A percentile compares a stretch with the other conserved stretches of the same genome.
phyloP scores from a whole-genome alignment of 2,113 vertebrate species.

The Ictalurus furcatus region DNA sequence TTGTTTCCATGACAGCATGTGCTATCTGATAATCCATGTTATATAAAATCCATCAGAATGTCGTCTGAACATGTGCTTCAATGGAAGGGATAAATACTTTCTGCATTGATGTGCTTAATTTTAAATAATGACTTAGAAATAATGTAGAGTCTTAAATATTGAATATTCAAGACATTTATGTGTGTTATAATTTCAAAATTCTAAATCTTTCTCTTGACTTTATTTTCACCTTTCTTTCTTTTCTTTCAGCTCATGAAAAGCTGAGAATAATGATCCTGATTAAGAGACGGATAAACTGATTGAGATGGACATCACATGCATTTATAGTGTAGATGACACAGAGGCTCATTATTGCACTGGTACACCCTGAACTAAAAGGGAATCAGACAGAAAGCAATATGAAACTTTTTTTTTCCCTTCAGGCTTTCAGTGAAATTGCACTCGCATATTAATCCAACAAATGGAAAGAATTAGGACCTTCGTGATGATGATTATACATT shows the following conservation, averaged over 20 bases:
- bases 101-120: neutral
- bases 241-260: neutral
- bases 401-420: neutral
- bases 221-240: neutral
- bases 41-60: neutral
- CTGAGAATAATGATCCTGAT: neutral
- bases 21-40: no score
- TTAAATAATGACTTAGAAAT: neutral
- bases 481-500: neutral
- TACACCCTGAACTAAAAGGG: neutral
- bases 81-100: neutral
- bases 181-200: neutral
- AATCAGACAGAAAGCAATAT: neutral
- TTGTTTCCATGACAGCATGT: neutral
- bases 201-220: neutral
- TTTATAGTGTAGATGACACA: neutral
- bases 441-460: neutral
- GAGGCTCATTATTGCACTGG: neutral
- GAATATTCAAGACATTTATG: neutral
- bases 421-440: conserved; percentile 11
- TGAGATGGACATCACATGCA: neutral
- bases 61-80: neutral
- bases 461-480: neutral
- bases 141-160: neutral
- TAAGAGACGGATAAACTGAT: neutral